Evolutionary conservation across 2,113 vertebrate species (phyloP), one percentile per base, ranked within the genome.

Genomic region (Thunnus thynnus): DNA sequence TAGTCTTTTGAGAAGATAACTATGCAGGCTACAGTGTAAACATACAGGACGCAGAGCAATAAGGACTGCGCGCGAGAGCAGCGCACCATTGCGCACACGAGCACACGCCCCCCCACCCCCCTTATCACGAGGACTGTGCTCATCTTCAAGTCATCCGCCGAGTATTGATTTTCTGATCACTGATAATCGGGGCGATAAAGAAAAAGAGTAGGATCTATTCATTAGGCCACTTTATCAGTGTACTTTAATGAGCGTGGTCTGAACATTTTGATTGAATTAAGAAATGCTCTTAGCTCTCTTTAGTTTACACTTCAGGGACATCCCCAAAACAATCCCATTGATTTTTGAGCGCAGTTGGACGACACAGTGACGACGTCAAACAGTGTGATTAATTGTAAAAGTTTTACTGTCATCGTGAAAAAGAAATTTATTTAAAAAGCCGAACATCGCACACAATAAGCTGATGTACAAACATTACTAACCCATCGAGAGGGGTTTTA

Each of bases 221-320:
- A 5, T 10, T 8, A 41, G 36, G 36, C 36, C 36, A 8, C 9
- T 9, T 74, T 67, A 79, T 79, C 82, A 36, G 5, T 4, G 3
- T 1, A 2, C 25, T 41, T 30, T 63, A 72, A 86, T 70, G 61
- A 22, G 17, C 27, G 7, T 41, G 9, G 5, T 78, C 62, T 36
- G 5, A 60, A 54, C 57, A 18, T 50, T 73, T 50, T 91, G 87
- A 91, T 80, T 75, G 14, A 56, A 79, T 90, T 85, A 71, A 13
- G 5, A 81, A 56, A 44, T 9, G 44, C 13, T 57, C 11, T 77
- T 4, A 62, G 46, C 47, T n/a, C 20, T 17, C 12, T 32, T 18
- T 25, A 36, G 18, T 66, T 67, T 72, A 55, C 73, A n/a, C n/a
- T 32, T 44, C 2, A 61, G 22, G 3, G 56, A 20, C 16, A 18